Percentiles rank a stretch among this genome's conserved stretches.
These are phyloP conservation scores for Candidula unifasciata DNA, from an alignment of 2,888 invertebrate genomes.

Conservation along the genomic window DNA sequence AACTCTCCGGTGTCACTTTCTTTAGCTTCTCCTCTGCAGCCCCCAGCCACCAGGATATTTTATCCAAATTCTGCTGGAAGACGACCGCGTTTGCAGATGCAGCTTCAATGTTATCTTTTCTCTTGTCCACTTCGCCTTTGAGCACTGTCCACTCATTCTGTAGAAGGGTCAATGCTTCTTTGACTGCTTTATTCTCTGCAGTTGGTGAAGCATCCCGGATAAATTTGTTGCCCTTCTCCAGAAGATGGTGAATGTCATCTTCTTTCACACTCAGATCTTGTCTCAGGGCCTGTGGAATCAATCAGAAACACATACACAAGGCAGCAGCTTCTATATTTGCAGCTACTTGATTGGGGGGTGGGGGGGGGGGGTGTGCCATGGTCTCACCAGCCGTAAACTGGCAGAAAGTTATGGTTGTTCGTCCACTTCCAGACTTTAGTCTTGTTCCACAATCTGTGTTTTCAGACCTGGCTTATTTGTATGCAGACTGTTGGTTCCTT, in stretches of 20 bases:
- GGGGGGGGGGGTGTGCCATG: too few species aligned
- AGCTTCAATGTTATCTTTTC: constrained; percentile 67
- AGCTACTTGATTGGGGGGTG: too few species aligned
- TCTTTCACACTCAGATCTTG: constrained; percentile 69
- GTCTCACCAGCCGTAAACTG: too few species aligned
- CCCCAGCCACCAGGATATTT: constrained; percentile 84
- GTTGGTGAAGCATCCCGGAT: constrained; percentile 58
- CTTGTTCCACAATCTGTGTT: too few species aligned
- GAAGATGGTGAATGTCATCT: constrained; percentile 80
- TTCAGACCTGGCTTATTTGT: too few species aligned
- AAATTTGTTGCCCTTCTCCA: constrained; percentile 91
- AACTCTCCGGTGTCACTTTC: constrained; percentile 82
- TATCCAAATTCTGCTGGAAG: constrained; percentile 89
- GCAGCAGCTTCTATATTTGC: too few species aligned
- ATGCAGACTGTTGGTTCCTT: too few species aligned
- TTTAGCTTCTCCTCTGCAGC: constrained; percentile 91
- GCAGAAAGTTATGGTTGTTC: too few species aligned
- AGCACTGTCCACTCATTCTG: constrained; percentile 94
- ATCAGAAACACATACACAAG: background rate
- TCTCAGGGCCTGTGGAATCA: constrained; percentile 62
- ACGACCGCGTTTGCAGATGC: constrained; percentile 85
- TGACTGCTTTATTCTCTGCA: constrained; percentile 80
- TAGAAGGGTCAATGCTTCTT: constrained; percentile 89
- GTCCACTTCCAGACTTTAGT: too few species aligned
- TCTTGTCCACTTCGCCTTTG: constrained; percentile 90